Evolutionary conservation across 2,888 invertebrate species (phyloP).

Genomic region (Lycaena phlaeas): DNA sequence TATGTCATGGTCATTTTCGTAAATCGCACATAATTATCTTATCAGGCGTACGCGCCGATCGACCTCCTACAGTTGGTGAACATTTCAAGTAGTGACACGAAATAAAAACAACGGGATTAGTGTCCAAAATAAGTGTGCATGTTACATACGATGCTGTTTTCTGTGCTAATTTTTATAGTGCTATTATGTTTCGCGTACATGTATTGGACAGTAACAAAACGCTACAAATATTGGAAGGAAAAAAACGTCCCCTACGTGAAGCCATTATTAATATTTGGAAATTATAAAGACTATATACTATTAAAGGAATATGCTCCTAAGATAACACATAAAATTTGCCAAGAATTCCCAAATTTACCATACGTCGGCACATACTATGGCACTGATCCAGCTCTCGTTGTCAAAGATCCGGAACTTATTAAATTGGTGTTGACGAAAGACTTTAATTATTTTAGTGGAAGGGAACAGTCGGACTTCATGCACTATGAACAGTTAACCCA

Average conservation of each 20-base stretch:
- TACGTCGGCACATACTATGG: constrained; percentile 46
- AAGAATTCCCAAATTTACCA: constrained; percentile 33
- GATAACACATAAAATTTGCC: constrained; percentile 31
- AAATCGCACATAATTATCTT: no score
- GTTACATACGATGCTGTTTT: background rate
- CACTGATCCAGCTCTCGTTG: constrained; percentile 39
- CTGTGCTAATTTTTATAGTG: background rate
- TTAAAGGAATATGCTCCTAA: constrained; percentile 28
- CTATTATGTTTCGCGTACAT: constrained; percentile 9
- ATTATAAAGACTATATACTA: constrained; percentile 34
- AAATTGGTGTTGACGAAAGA: constrained; percentile 41
- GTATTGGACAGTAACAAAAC: constrained; percentile 8
- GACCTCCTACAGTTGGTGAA: no score
- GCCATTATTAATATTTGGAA: constrained; percentile 39
- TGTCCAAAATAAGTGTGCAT: no score
- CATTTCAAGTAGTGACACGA: no score
- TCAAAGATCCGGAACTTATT: constrained; percentile 40
- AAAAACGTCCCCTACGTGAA: constrained; percentile 31
- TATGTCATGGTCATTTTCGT: no score
- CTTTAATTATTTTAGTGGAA: constrained; percentile 44
- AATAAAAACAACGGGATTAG: no score
- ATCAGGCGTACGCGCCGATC: no score
- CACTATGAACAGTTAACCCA: constrained; percentile 32
- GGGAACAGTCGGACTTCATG: constrained; percentile 33
- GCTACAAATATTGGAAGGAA: constrained; percentile 35